Evolutionary conservation across 2,113 vertebrate genomes (phyloP).

Genomic region (Empidonax alnorum): DNA sequence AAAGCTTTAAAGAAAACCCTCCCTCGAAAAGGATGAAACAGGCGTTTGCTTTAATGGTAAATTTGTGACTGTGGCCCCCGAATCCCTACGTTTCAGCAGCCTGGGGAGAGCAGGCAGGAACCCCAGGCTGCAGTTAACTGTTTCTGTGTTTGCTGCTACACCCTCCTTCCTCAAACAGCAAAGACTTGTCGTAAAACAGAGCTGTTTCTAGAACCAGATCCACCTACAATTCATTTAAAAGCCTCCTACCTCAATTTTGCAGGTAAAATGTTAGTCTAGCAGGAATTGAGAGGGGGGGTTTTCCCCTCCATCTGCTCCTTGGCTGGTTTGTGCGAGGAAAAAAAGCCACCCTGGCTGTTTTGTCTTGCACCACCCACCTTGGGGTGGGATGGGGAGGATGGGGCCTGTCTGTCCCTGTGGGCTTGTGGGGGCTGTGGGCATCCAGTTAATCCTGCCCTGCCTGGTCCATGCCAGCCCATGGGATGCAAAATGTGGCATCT

Average conservation of each 20-base stretch:
- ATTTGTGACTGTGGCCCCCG: not conserved
- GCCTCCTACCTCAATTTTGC: conserved; percentile 19
- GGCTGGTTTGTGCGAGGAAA: not conserved
- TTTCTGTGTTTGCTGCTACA: conserved; percentile 38
- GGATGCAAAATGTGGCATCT: not conserved
- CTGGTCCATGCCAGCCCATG: not conserved
- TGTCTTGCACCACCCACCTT: not conserved
- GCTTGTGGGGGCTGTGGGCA: not conserved
- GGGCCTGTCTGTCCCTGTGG: fast-evolving
- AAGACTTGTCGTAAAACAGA: conserved; percentile 49
- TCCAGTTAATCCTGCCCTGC: not conserved
- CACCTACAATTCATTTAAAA: conserved; percentile 52
- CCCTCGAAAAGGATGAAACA: conserved; percentile 32
- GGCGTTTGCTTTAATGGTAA: not conserved
- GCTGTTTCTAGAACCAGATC: conserved; percentile 48
- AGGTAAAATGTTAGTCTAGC: conserved; percentile 49
- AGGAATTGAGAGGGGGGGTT: not conserved
- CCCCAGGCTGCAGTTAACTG: not conserved
- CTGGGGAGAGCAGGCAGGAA: not conserved
- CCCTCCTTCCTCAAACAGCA: conserved; percentile 11
- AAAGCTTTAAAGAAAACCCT: conserved; percentile 65
- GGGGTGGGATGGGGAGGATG: not conserved
- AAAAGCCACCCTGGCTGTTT: not conserved
- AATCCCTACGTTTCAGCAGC: not conserved
- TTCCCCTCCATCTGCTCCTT: not conserved